Conservation (phyloP, 1,140 invertebrate species). For the Drosophila arizonae region DNA sequence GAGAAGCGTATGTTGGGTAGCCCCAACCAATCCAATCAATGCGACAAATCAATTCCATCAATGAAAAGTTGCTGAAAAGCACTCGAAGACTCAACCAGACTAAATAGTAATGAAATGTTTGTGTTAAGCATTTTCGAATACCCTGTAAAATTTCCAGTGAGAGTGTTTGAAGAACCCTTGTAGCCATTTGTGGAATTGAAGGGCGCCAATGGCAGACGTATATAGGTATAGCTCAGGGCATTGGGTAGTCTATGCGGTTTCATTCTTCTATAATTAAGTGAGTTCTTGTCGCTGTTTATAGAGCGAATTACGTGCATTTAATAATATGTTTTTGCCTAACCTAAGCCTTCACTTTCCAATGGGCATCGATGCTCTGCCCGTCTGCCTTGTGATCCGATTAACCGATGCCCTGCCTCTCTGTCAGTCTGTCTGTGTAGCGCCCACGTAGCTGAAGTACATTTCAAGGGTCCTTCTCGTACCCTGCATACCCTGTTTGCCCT, state of each 20-base stretch:
- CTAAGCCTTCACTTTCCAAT: neutral
- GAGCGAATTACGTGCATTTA: neutral
- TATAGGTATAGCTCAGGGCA: too few species aligned
- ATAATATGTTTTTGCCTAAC: neutral
- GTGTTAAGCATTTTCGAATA: too few species aligned
- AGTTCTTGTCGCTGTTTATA: too few species aligned
- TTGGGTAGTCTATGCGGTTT: too few species aligned
- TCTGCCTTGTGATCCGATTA: slow-evolving; percentile 3
- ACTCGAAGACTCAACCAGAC: neutral
- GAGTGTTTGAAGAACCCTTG: too few species aligned
- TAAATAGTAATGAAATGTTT: too few species aligned
- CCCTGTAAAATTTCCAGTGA: too few species aligned
- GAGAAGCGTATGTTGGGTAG: too few species aligned
- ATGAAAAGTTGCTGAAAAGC: neutral
- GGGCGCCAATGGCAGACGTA: too few species aligned
- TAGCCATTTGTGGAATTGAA: too few species aligned
- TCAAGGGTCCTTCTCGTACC: neutral
- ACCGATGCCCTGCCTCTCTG: neutral
- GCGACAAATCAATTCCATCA: neutral
- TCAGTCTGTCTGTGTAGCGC: neutral
- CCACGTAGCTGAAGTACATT: neutral
- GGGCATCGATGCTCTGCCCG: neutral
- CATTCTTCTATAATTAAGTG: too few species aligned
- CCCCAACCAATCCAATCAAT: too few species aligned
- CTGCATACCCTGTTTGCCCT: neutral